Conservation (phyloP, 2,888 invertebrate species). For the Lasioglossum pauxillum region DNA sequence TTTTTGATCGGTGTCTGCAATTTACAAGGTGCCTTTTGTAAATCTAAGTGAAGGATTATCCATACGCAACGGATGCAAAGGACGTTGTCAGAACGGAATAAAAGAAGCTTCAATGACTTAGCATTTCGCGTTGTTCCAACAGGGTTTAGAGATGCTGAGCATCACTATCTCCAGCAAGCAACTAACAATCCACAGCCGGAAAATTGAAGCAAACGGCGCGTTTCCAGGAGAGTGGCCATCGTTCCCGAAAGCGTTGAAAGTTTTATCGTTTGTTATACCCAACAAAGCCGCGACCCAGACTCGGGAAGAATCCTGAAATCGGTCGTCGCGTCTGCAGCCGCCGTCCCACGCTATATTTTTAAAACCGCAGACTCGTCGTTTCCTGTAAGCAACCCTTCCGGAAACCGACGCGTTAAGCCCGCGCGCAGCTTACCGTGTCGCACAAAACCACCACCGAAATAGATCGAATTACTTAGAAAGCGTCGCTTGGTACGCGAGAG, state of each 20-base stretch:
- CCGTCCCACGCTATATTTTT: slow-evolving; percentile 3
- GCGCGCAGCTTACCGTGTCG: slow-evolving; percentile 8
- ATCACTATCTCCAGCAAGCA: neutral
- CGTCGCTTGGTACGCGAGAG: neutral
- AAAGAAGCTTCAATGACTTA: too few relatives aligned
- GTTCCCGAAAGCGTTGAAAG: neutral
- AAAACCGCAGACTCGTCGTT: slow-evolving; percentile 14
- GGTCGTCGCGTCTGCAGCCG: neutral
- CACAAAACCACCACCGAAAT: neutral
- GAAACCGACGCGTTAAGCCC: slow-evolving; percentile 13
- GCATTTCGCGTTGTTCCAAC: neutral
- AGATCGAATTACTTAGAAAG: slow-evolving; percentile 19
- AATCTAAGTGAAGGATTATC: too few relatives aligned
- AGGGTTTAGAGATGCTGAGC: neutral
- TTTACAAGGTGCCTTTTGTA: too few relatives aligned
- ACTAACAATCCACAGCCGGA: neutral
- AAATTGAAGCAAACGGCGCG: neutral
- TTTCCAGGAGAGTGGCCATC: neutral
- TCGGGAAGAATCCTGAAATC: neutral
- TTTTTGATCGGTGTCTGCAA: too few relatives aligned
- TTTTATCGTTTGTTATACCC: neutral
- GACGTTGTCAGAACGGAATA: too few relatives aligned
- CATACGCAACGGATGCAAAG: too few relatives aligned
- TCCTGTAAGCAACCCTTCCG: neutral
- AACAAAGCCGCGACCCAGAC: slow-evolving; percentile 7